phyloP scores from a whole-genome alignment of 1,140 invertebrate species.

The Anthonomus grandis region DNA sequence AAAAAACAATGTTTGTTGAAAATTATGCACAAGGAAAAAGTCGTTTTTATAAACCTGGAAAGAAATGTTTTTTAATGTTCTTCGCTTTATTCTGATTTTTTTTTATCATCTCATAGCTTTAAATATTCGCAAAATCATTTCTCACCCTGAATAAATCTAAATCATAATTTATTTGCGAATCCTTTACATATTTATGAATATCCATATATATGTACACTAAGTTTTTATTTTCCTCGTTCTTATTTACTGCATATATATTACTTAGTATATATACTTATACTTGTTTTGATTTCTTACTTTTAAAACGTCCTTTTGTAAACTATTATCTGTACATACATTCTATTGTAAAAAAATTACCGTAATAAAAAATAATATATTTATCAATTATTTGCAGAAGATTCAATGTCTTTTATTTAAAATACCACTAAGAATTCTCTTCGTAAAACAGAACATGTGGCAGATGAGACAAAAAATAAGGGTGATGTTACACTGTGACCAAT shows the following conservation, averaged over 20 bases:
- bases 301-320: conserved; percentile 14
- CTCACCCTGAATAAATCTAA: not conserved
- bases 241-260: not conserved
- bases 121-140: not conserved
- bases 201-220: not conserved
- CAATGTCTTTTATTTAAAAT: too few species aligned
- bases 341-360: too few species aligned
- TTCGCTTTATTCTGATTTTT: not conserved
- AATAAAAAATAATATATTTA: too few species aligned
- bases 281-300: conserved; percentile 5
- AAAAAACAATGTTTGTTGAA: not conserved
- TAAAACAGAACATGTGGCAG: too few species aligned
- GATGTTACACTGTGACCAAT: too few species aligned
- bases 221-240: not conserved
- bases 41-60: not conserved
- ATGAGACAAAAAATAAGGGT: too few species aligned
- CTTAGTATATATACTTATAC: not conserved
- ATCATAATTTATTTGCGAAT: not conserved
- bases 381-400: too few species aligned
- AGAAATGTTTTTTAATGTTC: not conserved
- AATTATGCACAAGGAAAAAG: not conserved
- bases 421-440: too few species aligned
- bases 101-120: not conserved
- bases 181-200: not conserved
- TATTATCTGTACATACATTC: conserved; percentile 14